Evolutionary conservation across 2,797 vertebrate species (phyloP).

Genomic region (Falco columbarius): DNA sequence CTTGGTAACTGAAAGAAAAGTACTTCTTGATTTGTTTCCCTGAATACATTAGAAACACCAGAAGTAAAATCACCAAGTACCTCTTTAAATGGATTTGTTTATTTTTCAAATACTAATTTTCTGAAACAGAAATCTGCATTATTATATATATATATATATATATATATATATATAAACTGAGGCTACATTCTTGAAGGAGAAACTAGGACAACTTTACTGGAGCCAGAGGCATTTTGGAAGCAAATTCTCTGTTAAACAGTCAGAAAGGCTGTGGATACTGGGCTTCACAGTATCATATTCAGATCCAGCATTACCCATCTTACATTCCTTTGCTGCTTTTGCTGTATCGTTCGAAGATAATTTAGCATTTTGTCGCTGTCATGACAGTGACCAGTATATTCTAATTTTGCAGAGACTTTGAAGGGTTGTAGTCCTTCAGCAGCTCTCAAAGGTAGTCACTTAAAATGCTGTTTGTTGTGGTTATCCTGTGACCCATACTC

Average conservation of each 20-base stretch:
- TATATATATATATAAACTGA: background rate
- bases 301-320: background rate
- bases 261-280: too few relatives aligned
- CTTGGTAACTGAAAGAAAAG: background rate
- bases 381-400: background rate
- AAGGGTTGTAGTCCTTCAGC: background rate
- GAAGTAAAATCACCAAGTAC: background rate
- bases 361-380: background rate
- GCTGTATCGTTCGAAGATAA: background rate
- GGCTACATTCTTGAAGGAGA: background rate
- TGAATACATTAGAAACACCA: background rate
- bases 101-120: background rate
- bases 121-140: background rate
- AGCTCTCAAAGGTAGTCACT: background rate
- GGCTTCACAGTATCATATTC: background rate
- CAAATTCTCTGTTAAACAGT: background rate
- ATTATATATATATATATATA: accelerated
- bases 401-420: background rate
- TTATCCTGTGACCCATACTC: background rate
- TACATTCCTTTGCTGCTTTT: background rate
- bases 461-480: background rate
- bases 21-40: background rate
- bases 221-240: background rate
- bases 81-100: background rate
- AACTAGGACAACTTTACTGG: background rate